Evolutionary conservation across 2,888 invertebrate species (phyloP).

Genomic region (Ennomos quercinarius): DNA sequence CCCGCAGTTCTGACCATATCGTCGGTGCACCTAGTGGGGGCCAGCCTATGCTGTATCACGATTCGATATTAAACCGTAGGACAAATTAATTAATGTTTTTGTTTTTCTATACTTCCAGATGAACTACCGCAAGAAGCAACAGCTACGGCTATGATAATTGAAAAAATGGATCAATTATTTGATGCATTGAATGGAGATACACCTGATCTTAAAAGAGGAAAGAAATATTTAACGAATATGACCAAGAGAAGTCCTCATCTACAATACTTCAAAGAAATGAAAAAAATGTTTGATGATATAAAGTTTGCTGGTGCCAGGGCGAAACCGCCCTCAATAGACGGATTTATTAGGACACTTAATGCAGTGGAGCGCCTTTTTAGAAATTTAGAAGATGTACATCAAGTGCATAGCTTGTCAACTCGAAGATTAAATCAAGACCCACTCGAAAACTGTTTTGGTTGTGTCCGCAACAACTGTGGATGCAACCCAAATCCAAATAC

Average conservation of each 20-base stretch:
- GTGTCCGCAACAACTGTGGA: constrained; percentile 38
- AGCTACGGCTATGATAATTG: constrained; percentile 34
- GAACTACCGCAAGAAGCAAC: constrained; percentile 31
- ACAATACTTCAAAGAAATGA: constrained; percentile 18
- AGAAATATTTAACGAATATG: constrained; percentile 7
- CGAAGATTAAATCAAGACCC: constrained; percentile 42
- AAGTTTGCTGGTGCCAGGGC: constrained; percentile 20
- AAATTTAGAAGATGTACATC: constrained; percentile 13
- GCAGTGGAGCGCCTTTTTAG: constrained; percentile 32
- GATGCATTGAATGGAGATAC: constrained; percentile 32
- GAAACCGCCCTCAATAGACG: constrained; percentile 38
- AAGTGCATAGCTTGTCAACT: constrained; percentile 39
- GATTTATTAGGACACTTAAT: constrained; percentile 43
- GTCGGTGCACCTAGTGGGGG: too few relatives aligned
- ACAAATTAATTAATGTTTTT: too few relatives aligned
- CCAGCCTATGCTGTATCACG: too few relatives aligned
- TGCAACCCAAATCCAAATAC: constrained; percentile 41
- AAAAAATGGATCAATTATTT: constrained; percentile 39
- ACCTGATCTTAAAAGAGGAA: constrained; percentile 32
- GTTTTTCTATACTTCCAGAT: constrained; percentile 24
- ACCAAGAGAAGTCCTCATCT: constrained; percentile 26
- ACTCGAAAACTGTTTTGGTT: constrained; percentile 40
- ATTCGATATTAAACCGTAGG: too few relatives aligned
- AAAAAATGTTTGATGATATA: too few relatives aligned
- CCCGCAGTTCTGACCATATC: too few relatives aligned